Conservation (phyloP, 2,113 vertebrate species). For the Phrynocephalus versicolor region DNA sequence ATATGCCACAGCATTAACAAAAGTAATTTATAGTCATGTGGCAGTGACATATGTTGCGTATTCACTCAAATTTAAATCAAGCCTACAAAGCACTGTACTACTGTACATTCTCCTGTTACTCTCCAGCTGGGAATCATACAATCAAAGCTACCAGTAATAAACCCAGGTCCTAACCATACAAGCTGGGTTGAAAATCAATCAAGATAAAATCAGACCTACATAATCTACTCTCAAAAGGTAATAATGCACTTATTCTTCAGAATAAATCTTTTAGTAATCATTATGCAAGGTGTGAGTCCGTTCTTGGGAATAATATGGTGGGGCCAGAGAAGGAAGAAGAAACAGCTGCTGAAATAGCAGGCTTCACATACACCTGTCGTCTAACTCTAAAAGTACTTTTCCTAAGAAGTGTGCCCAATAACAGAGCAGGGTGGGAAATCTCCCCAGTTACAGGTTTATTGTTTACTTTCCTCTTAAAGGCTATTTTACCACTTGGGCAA, state of each 20-base stretch:
- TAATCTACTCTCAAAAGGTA: not conserved
- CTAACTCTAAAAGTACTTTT: not conserved
- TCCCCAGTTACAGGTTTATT: not conserved
- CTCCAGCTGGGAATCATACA: not conserved
- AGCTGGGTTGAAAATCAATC: not conserved
- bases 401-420: not conserved
- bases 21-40: too few relatives aligned
- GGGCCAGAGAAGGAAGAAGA: not conserved
- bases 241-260: not conserved
- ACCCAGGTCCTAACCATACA: not conserved
- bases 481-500: not conserved
- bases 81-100: not conserved
- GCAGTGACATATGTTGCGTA: too few relatives aligned
- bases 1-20: too few relatives aligned
- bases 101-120: not conserved
- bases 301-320: not conserved
- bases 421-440: too few relatives aligned
- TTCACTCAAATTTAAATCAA: not conserved
- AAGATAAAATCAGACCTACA: not conserved
- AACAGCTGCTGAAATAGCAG: not conserved
- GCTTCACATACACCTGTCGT: not conserved
- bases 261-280: not conserved
- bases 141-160: not conserved
- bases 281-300: not conserved
- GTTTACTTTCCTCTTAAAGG: not conserved